Base-by-base conservation (phyloP, 1,140 invertebrate species). In the Ridgeia piscesae region DNA sequence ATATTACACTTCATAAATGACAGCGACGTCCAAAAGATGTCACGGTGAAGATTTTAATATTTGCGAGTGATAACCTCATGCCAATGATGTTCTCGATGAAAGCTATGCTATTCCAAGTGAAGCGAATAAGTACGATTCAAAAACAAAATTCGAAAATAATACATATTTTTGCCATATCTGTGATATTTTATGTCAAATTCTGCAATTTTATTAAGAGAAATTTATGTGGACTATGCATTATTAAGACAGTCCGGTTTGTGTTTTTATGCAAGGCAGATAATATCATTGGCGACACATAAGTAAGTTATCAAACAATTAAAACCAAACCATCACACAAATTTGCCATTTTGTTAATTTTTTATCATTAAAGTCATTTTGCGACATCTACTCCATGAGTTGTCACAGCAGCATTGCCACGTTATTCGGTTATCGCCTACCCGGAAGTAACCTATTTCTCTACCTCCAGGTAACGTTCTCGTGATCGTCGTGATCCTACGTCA, bases 401-500 rank as follows among this genome's bases (percentile, higher is more conserved):
- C 27, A 17, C 27, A 77, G 27, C 58, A 77, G 8, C 58, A 50
- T 0, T 21, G 58, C 2, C 14, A 77, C 17, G 14, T 21, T 77
- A 21, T 77, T 77, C 58, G 58, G 2, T 21, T 77, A 21, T 31
- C 58, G 27, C 27, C 17, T 21, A 77, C 58, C 58, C 27, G 27
- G 11, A 77, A 77, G 27, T 77, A 31, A 14, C 11, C 14, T 77
- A 90, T 27, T 90, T 21, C 17, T 90, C 89, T 42, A 21, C 33
- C 8, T 94, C 77, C 94, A 95, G 95, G 95, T n/a, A 95, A 95
- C 92, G 42, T 94, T 6, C 93, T 95, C 88, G 95, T 96, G n/a
- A 93, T 96, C 27, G 94, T 95, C 90, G 95, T 96, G 17, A 95
- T 96, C 21, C 91, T 95, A 11, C 92, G 93, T 42, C 95, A 94